Evolutionary conservation across 1,140 invertebrate genomes (phyloP).

Genomic region (Subanguina moxae): DNA sequence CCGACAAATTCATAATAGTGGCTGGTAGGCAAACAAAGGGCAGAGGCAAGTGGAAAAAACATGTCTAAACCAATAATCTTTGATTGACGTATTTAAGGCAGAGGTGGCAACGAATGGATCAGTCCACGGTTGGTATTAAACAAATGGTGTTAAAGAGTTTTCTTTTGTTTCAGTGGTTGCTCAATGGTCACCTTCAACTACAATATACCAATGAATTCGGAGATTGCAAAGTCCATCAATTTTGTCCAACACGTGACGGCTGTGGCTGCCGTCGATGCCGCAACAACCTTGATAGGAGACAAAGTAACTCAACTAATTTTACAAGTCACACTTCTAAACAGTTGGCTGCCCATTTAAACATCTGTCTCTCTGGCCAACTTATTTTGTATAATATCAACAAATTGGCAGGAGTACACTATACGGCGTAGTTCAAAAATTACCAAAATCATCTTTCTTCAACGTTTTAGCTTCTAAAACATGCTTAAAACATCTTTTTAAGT

Average conservation of each 20-base stretch:
- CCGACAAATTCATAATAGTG: slow-evolving; percentile 72
- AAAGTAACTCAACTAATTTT: not conserved
- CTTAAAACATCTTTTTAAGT: too few species aligned
- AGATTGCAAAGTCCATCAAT: slow-evolving; percentile 70
- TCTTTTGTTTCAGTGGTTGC: slow-evolving; percentile 66
- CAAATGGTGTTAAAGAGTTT: not conserved
- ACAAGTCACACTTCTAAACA: too few species aligned
- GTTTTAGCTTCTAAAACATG: too few species aligned
- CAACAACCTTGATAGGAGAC: not conserved
- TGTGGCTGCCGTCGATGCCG: slow-evolving; percentile 67
- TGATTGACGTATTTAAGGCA: slow-evolving; percentile 62
- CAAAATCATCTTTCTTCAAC: too few species aligned
- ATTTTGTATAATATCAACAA: too few species aligned
- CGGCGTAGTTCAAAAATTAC: too few species aligned
- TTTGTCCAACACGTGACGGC: slow-evolving; percentile 80
- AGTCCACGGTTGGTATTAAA: slow-evolving; percentile 66
- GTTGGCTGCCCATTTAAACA: too few species aligned
- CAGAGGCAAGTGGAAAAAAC: slow-evolving; percentile 50
- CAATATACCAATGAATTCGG: slow-evolving; percentile 67
- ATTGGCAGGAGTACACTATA: too few species aligned
- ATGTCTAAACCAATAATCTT: not conserved
- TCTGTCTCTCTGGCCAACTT: too few species aligned
- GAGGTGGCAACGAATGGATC: slow-evolving; percentile 78
- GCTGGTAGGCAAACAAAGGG: slow-evolving; percentile 73
- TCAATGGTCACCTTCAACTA: slow-evolving; percentile 84